Evolutionary conservation across 1,140 invertebrate species (phyloP), one percentile per base, ranked within the genome.

Genomic region (Drosophila tsacasi): DNA sequence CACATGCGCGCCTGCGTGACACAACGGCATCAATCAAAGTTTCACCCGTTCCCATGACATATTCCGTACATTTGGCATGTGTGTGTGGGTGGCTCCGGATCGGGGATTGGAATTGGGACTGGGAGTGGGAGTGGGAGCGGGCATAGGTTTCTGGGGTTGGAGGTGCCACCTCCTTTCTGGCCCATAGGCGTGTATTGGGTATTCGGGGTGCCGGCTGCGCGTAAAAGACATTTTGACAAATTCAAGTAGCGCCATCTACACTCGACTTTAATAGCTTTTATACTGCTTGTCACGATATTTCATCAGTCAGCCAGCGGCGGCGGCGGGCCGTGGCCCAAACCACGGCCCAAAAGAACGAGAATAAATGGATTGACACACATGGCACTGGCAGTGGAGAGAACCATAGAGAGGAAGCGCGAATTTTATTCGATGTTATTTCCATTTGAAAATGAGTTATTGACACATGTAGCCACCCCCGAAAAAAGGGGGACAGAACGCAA

Each of bases 1-100:
- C 83, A 92, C 91, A 92, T 92, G 91, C 91, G 91, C 91, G 84
- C 87, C 91, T 92, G 91, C 91, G 91, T 92, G 91, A 92, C 91
- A 92, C 75, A 85, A 86, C 68, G 91, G 75, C 91, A 92, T 92
- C 91, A 92, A 92, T 92, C 91, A 92, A 92, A 91, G 90, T 90
- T 91, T 92, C 82, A 82, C 90, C 86, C 90, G 81, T 89, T 89
- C 68, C 76, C 52, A 78, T 81, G 69, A 58, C 59, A 47, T 80
- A 59, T 62, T 17, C 52, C 52, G 32, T 37, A 55, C 52, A 37
- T 66, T 65, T 61, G 37, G 65, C 46, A 27, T 27, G 25, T 27
- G 61, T 42, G 40, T 69, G 65, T 50, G 59, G 32, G 71, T 59
- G 54, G 32, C 47, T 46, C 13, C 5, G 66, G 23, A 42, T 55